Conservation (phyloP, 2,888 invertebrate species). For the Parnassius mnemosyne region DNA sequence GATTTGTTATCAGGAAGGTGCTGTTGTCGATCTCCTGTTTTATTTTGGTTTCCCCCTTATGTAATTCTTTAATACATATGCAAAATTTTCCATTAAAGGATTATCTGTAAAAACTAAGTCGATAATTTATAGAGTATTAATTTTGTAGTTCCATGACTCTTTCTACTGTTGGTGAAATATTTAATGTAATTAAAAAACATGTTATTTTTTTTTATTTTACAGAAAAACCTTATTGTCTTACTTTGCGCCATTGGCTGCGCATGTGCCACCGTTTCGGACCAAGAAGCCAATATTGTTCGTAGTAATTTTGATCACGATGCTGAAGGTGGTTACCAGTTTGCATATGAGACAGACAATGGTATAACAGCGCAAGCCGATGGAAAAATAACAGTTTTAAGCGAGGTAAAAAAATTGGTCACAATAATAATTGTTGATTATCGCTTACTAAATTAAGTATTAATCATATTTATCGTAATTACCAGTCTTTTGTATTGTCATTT, state of each 20-base stretch:
- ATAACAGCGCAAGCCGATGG: conserved; percentile 77
- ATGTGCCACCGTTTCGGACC: conserved; percentile 35
- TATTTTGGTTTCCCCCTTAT: no score
- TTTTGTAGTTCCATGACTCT: conserved; percentile 6
- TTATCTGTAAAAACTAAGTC: not conserved
- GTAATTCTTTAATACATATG: no score
- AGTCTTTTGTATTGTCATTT: no score
- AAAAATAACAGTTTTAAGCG: conserved; percentile 50
- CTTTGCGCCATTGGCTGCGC: conserved; percentile 44
- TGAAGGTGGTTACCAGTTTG: conserved; percentile 73
- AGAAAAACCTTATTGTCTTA: conserved; percentile 47
- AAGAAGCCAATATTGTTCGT: conserved; percentile 33
- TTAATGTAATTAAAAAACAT: not conserved
- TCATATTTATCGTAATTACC: no score
- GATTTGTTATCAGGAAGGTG: no score
- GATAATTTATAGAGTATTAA: conserved; percentile 4
- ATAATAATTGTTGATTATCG: no score
- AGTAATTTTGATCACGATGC: conserved; percentile 32
- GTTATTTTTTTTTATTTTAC: conserved; percentile 13
- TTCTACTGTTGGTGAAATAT: no score
- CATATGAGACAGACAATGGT: conserved; percentile 80
- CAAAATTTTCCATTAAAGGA: no score
- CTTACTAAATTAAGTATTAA: no score
- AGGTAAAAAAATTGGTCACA: conserved; percentile 18
- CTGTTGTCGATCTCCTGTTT: no score